Conservation (phyloP, 2,113 vertebrate genomes). For the Chamaea fasciata region DNA sequence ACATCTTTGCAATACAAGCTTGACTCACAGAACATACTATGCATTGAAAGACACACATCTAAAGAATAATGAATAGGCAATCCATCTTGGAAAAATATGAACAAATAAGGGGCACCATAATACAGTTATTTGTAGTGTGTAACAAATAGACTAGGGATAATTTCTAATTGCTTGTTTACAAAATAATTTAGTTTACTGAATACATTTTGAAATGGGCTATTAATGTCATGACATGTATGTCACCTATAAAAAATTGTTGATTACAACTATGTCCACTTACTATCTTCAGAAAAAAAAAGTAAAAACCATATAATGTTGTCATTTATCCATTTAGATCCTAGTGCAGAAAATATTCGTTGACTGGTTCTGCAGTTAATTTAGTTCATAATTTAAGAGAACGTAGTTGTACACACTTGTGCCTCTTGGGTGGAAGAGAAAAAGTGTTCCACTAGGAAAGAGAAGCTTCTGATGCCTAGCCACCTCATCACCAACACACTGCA, state of each 20-base stretch:
- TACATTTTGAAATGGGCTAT: background rate
- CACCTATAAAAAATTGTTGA: background rate
- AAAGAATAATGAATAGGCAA: background rate
- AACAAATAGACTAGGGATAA: background rate
- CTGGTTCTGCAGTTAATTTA: background rate
- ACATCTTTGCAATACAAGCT: background rate
- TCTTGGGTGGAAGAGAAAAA: background rate
- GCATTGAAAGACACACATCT: background rate
- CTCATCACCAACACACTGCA: background rate
- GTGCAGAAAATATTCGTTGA: background rate
- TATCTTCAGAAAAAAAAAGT: background rate
- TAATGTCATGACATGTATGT: background rate
- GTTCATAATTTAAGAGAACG: background rate
- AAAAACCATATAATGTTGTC: background rate
- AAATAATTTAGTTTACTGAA: background rate
- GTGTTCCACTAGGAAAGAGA: background rate
- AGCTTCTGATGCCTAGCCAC: background rate
- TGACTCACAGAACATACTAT: background rate
- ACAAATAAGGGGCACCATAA: background rate
- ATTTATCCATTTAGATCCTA: background rate
- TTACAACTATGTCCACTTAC: background rate
- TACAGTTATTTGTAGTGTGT: background rate
- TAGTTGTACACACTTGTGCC: background rate
- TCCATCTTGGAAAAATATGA: background rate
- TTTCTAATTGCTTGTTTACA: background rate